These are phyloP conservation scores for Tetrapedia diversipes DNA, from an alignment of 2,888 invertebrate species.

Conservation along the genomic window DNA sequence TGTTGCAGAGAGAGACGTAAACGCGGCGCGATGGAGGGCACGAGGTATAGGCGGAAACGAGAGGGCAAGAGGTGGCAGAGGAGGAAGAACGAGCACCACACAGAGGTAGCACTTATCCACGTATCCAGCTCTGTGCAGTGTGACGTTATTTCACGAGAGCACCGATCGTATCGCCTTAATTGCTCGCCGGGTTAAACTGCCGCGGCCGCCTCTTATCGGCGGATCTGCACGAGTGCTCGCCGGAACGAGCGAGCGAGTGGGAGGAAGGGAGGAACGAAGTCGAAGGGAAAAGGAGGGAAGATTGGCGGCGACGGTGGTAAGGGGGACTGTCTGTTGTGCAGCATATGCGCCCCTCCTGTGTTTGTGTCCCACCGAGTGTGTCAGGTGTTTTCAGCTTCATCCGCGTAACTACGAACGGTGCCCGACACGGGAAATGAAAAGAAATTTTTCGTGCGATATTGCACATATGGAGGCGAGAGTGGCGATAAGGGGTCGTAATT, in stretches of 20 bases:
- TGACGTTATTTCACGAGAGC: slow-evolving; percentile 77
- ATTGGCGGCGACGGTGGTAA: too few species aligned
- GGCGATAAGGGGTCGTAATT: too few species aligned
- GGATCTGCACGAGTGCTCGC: slow-evolving; percentile 74
- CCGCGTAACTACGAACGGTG: slow-evolving; percentile 54
- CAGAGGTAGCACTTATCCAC: slow-evolving; percentile 64
- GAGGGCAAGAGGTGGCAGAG: slow-evolving; percentile 28
- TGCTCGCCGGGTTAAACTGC: slow-evolving; percentile 80
- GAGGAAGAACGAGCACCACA: slow-evolving; percentile 33
- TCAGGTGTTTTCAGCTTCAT: slow-evolving; percentile 66
- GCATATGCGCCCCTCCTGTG: slow-evolving; percentile 24
- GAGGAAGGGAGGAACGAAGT: slow-evolving; percentile 11
- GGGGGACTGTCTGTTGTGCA: slow-evolving; percentile 35
- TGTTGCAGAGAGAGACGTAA: slow-evolving; percentile 8
- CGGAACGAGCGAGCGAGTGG: slow-evolving; percentile 56
- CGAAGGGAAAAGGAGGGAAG: not conserved
- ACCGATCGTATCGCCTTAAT: slow-evolving; percentile 80
- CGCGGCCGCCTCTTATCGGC: slow-evolving; percentile 76
- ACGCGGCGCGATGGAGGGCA: slow-evolving; percentile 24
- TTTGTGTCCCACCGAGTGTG: slow-evolving; percentile 43
- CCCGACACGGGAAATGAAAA: slow-evolving; percentile 40
- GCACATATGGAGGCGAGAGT: slow-evolving; percentile 22
- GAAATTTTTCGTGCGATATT: slow-evolving; percentile 46
- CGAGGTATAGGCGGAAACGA: slow-evolving; percentile 32
- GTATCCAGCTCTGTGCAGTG: slow-evolving; percentile 68